These are phyloP conservation scores for Periophthalmus modestus DNA, from an alignment of 2,113 vertebrate genomes.

Conservation along the genomic window DNA sequence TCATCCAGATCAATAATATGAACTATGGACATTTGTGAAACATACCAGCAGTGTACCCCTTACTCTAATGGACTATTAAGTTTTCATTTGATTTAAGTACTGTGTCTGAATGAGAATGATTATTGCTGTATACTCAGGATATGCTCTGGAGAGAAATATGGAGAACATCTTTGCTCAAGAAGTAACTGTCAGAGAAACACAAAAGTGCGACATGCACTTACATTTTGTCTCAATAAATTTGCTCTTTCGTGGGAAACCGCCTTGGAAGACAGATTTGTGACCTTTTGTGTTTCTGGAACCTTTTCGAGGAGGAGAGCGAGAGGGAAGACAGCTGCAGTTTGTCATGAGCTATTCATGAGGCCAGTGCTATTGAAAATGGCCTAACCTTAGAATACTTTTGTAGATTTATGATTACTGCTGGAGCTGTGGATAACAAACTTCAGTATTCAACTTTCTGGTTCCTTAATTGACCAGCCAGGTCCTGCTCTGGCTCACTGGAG, in stretches of 20 bases:
- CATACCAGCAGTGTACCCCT: slow-evolving; percentile 40
- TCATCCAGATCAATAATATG: slow-evolving; percentile 8
- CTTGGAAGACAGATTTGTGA: slow-evolving; percentile 90
- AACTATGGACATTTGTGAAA: slow-evolving; percentile 48
- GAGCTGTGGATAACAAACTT: slow-evolving; percentile 32
- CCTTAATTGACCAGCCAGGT: neutral
- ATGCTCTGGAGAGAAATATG: slow-evolving; percentile 81
- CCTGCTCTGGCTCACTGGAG: slow-evolving; percentile 22
- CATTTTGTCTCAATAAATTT: slow-evolving; percentile 97
- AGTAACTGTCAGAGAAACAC: slow-evolving; percentile 82
- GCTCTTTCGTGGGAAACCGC: slow-evolving; percentile 97
- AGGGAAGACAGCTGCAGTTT: slow-evolving; percentile 42
- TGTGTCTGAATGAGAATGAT: slow-evolving; percentile 79
- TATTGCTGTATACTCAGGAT: slow-evolving; percentile 93
- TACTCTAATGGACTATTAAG: slow-evolving; percentile 86
- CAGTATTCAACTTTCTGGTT: slow-evolving; percentile 2
- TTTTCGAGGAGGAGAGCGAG: slow-evolving; percentile 50
- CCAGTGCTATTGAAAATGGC: slow-evolving; percentile 41
- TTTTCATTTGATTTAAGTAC: slow-evolving; percentile 92
- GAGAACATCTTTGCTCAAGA: slow-evolving; percentile 85
- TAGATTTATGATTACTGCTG: slow-evolving; percentile 19
- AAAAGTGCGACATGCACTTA: slow-evolving; percentile 86
- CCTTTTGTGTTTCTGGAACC: slow-evolving; percentile 77
- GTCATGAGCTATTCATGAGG: slow-evolving; percentile 46
- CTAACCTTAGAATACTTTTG: slow-evolving; percentile 35